A percentile compares a stretch with the other conserved stretches of the same genome.
Evolutionary conservation across 2,113 vertebrate species (phyloP).

Genomic region (Eonycteris spelaea): DNA sequence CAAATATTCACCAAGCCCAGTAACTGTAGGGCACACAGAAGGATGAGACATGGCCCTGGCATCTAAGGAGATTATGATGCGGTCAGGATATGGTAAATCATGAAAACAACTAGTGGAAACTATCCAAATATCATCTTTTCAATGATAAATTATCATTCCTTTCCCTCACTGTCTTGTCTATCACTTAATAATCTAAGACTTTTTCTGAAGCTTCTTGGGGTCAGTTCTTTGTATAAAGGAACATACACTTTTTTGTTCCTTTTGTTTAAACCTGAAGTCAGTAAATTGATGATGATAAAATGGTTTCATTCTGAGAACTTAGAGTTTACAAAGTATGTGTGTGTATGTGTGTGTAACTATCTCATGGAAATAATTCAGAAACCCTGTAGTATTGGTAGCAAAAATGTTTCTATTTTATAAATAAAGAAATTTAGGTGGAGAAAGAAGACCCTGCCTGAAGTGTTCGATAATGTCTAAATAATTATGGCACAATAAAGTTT

Average conservation of each 20-base stretch:
- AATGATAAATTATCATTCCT: background rate
- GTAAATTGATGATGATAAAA: background rate
- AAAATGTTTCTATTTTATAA: background rate
- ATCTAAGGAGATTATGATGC: background rate
- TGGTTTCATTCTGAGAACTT: background rate
- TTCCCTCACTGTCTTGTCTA: background rate
- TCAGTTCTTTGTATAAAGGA: background rate
- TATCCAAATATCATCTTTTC: background rate
- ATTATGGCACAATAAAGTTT: background rate
- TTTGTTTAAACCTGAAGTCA: background rate
- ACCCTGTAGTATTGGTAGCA: background rate
- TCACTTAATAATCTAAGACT: background rate
- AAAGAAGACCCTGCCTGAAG: background rate
- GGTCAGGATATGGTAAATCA: background rate
- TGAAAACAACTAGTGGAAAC: background rate
- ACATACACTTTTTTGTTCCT: background rate
- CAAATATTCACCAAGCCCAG: background rate
- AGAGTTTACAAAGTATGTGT: background rate
- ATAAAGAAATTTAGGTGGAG: background rate
- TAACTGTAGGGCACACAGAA: background rate
- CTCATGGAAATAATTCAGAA: slow-evolving; percentile 2
- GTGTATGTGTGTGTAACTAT: background rate
- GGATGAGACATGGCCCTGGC: background rate
- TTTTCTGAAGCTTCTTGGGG: background rate
- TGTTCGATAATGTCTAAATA: background rate